phyloP scores from a whole-genome alignment of 2,888 invertebrate genomes.

The Halocaridina rubra region DNA sequence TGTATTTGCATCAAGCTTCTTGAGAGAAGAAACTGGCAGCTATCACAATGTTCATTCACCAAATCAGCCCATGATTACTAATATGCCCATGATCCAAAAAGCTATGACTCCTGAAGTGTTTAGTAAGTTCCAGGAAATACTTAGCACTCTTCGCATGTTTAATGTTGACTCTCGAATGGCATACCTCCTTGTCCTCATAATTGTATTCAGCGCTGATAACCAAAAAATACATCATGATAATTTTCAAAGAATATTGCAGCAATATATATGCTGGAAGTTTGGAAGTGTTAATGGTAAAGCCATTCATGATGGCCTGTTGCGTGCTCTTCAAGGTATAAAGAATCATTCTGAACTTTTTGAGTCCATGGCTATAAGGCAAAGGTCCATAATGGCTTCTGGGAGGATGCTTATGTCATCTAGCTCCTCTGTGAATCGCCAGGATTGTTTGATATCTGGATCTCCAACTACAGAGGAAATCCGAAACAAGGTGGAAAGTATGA shows the following conservation, averaged over 20 bases:
- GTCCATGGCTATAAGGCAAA: constrained; percentile 37
- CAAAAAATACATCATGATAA: constrained; percentile 20
- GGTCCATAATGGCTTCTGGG: neutral
- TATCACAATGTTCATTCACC: constrained; percentile 50
- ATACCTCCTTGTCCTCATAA: constrained; percentile 49
- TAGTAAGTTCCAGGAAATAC: constrained; percentile 51
- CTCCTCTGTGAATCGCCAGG: neutral
- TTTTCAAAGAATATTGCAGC: constrained; percentile 46
- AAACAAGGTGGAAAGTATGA: constrained; percentile 34
- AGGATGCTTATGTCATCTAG: too few species aligned
- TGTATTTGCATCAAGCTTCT: constrained; percentile 59
- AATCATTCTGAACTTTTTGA: constrained; percentile 47
- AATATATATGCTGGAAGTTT: constrained; percentile 57
- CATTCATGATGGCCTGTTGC: constrained; percentile 36
- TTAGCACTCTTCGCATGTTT: constrained; percentile 45
- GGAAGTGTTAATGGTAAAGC: constrained; percentile 39
- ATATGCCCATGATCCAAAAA: constrained; percentile 51
- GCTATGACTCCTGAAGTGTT: constrained; percentile 51
- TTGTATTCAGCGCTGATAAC: constrained; percentile 35
- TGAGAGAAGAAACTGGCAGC: constrained; percentile 50
- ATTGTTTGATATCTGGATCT: neutral
- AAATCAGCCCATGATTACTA: constrained; percentile 48
- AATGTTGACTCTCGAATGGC: constrained; percentile 60
- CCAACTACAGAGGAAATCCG: constrained; percentile 23
- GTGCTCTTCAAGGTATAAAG: constrained; percentile 22